Conservation (phyloP, 1,140 invertebrate genomes). For the Chionoecetes opilio region DNA sequence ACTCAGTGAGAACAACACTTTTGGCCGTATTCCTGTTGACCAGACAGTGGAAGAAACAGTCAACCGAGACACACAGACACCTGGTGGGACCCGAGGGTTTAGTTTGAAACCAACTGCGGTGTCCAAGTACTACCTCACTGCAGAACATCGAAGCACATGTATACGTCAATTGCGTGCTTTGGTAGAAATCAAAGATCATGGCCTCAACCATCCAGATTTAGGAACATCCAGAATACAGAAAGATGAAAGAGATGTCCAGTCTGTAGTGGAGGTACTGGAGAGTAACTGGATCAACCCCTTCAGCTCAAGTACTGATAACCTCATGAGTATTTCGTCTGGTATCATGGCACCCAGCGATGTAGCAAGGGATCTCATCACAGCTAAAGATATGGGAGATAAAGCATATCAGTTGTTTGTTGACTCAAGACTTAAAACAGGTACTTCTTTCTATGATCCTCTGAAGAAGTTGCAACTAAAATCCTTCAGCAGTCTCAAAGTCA, state of each 20-base stretch:
- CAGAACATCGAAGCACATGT: constrained; percentile 9
- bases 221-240: constrained; percentile 4
- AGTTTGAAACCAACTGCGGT: constrained; percentile 49
- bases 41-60: constrained; percentile 77
- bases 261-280: constrained; percentile 37
- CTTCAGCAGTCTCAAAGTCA: not conserved
- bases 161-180: not conserved
- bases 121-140: not conserved
- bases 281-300: constrained; percentile 56
- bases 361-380: not conserved
- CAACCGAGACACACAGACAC: constrained; percentile 76
- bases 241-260: constrained; percentile 14
- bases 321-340: constrained; percentile 31
- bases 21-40: constrained; percentile 68
- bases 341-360: not conserved
- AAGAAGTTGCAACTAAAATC: constrained; percentile 52
- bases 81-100: constrained; percentile 67
- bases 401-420: not conserved
- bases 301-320: not conserved
- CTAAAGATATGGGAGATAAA: constrained; percentile 40
- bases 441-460: constrained; percentile 42
- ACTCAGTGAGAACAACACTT: constrained; percentile 41
- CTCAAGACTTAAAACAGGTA: constrained; percentile 32
- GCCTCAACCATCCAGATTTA: constrained; percentile 23
- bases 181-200: not conserved